These are phyloP conservation scores for Danio albolineatus DNA, from an alignment of 2,797 vertebrate species.

Conservation along the genomic window DNA sequence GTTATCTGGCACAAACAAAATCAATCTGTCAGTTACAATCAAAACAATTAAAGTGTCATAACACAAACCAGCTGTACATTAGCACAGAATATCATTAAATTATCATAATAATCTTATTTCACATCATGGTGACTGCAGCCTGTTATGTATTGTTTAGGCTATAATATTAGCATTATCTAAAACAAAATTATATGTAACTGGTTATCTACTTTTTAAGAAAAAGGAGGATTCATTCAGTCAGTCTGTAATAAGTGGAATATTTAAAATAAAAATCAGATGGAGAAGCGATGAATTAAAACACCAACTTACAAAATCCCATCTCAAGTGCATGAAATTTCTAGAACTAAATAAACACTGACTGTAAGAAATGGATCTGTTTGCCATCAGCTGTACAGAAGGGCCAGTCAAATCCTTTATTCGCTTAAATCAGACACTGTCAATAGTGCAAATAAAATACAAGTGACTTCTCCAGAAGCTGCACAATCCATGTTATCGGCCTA, in stretches of 20 bases:
- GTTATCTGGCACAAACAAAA: too few relatives aligned
- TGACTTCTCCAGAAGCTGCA: constrained; percentile 9
- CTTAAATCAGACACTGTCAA: constrained; percentile 29
- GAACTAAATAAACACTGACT: background rate
- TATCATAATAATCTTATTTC: constrained; percentile 5
- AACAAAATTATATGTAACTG: too few relatives aligned
- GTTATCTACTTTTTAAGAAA: too few relatives aligned
- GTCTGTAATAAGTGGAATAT: too few relatives aligned
- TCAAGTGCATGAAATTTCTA: background rate
- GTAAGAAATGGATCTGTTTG: background rate
- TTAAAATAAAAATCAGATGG: too few relatives aligned
- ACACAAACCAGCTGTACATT: constrained; percentile 40
- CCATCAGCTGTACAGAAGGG: background rate
- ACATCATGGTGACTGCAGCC: background rate
- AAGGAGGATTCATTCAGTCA: too few relatives aligned
- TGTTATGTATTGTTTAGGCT: too few relatives aligned
- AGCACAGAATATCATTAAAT: constrained; percentile 22
- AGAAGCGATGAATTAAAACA: background rate
- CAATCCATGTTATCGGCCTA: constrained; percentile 65
- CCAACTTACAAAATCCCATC: background rate
- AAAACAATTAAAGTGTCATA: constrained; percentile 21
- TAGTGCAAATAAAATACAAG: constrained; percentile 25
- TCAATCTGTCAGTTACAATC: background rate
- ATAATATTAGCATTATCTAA: background rate
- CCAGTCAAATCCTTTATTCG: constrained; percentile 17